phyloP scores from a whole-genome alignment of 2,888 invertebrate genomes.

The Apantesis nais region DNA sequence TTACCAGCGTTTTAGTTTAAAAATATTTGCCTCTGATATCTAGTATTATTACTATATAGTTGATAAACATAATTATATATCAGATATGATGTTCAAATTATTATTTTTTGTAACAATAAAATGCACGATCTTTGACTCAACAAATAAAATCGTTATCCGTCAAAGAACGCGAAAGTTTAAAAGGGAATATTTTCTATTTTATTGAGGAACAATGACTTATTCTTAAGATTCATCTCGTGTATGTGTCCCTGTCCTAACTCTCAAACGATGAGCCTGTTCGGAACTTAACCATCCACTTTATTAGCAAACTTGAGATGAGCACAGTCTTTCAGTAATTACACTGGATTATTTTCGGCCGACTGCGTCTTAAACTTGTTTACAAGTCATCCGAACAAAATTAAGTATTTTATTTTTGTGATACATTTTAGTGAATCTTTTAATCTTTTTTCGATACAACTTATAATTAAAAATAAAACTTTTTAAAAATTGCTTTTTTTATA shows the following conservation, averaged over 20 bases:
- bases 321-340: conserved; percentile 80
- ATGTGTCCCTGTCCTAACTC: conserved; percentile 50
- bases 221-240: not conserved
- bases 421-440: conserved; percentile 17
- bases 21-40: no score
- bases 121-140: no score
- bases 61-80: no score
- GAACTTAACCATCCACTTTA: conserved; percentile 80
- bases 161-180: not conserved
- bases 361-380: conserved; percentile 63
- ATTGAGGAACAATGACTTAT: not conserved
- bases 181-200: not conserved
- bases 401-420: conserved; percentile 42
- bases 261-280: conserved; percentile 55
- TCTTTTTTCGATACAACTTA: not conserved
- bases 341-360: conserved; percentile 76
- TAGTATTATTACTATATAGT: no score
- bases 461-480: conserved; percentile 2
- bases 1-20: no score
- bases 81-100: no score
- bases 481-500: not conserved
- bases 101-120: no score
- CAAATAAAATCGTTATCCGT: not conserved
- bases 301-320: conserved; percentile 80
- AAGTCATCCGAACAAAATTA: conserved; percentile 48